Evolutionary conservation across 2,797 vertebrate species (phyloP), one percentile per base, ranked within the genome.

Genomic region (Rhyacichthys aspro): DNA sequence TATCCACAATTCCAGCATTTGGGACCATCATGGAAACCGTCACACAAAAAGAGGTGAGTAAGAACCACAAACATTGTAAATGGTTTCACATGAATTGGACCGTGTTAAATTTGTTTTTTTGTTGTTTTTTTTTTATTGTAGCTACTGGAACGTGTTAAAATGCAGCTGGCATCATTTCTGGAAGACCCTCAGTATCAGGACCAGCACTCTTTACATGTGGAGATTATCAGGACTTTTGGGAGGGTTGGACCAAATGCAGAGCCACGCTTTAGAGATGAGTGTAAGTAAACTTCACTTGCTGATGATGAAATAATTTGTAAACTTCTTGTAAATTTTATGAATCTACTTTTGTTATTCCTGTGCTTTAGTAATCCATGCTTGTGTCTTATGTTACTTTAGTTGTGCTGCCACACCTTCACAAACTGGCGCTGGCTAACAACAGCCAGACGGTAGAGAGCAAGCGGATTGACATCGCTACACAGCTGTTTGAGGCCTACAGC

Each of bases 11-110:
- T 72, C 98, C 98, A 66, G 97, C 98, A 49, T 99, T 99, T 86
- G 97, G 98, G 54, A 99, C 97, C 72, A 99, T 99, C 82, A 99
- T 99, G 98, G 96, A 99, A 91, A 98, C 98, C 0, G 96, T 99
- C 80, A 98, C 96, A 16, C 98, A 99, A 54, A 96, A 96, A 93
- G 98, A 99, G 95, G 98, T 98, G 91, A 59, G 80, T 58, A 49
- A 39, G 39, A 5, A 2, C 1, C 9, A 8, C 47, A 28, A 3
- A 37, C 8, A 5, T 1, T 39, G 54, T 2, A 0, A n/a, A 16
- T 8, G 1, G 3, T 9, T 49, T 32, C 8, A 44, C 8, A 7
- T 34, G n/a, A 37, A 0, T 8, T 28, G 2, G 2, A n/a, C n/a
- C n/a, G n/a, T n/a, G n/a, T n/a, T n/a, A n/a, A n/a, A n/a, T n/a